Conservation (phyloP, 2,888 invertebrate genomes). For the Apamea epomidion region DNA sequence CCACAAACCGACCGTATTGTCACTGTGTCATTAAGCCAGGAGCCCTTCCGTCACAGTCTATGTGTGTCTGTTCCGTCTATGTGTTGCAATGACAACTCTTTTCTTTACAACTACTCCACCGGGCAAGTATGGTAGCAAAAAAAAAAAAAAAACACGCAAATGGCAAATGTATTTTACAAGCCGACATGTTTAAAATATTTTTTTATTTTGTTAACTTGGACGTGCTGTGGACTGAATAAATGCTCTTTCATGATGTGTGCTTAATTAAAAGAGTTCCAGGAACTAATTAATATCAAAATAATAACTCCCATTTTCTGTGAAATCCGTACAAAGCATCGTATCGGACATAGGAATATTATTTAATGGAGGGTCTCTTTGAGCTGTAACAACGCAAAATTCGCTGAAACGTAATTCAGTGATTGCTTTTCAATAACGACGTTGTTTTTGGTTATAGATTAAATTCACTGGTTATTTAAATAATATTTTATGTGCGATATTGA, state of each 20-base stretch:
- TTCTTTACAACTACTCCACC: not conserved
- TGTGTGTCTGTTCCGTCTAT: no score
- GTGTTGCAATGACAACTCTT: not conserved
- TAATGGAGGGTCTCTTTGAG: not conserved
- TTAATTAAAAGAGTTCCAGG: not conserved
- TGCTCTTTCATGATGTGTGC: not conserved
- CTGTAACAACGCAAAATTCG: slow-evolving; percentile 6
- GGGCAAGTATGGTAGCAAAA: not conserved
- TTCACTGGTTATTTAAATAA: slow-evolving; percentile 8
- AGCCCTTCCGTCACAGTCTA: not conserved
- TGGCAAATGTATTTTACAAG: not conserved
- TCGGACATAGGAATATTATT: not conserved
- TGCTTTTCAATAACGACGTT: slow-evolving; percentile 16
- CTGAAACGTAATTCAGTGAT: slow-evolving; percentile 10
- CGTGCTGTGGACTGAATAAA: not conserved
- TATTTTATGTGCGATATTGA: not conserved
- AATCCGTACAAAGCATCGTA: slow-evolving; percentile 11
- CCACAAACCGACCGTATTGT: not conserved
- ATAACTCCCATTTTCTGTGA: slow-evolving; percentile 3
- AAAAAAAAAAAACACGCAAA: not conserved
- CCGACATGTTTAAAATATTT: not conserved
- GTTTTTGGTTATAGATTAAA: slow-evolving; percentile 13
- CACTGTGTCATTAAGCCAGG: not conserved
- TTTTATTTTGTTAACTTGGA: not conserved
- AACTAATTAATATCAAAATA: slow-evolving; percentile 2